phyloP scores from a whole-genome alignment of 2,797 vertebrate species.

The Glossophaga mutica region DNA sequence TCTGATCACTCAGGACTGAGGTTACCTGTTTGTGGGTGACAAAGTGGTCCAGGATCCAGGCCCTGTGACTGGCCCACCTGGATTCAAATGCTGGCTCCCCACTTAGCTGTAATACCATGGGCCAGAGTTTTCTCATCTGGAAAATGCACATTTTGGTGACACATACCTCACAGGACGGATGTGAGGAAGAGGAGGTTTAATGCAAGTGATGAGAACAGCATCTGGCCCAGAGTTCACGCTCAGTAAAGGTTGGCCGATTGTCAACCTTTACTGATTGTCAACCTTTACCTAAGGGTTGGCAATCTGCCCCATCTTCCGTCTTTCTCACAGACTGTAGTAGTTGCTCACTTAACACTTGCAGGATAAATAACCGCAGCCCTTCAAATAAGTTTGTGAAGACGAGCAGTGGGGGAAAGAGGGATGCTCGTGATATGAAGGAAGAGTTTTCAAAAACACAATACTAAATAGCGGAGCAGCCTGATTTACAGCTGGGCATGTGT shows the following conservation, averaged over 20 bases:
- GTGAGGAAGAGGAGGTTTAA: background rate
- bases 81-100: background rate
- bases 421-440: background rate
- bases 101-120: background rate
- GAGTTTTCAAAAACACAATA: background rate
- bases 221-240: background rate
- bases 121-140: background rate
- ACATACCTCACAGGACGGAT: accelerated
- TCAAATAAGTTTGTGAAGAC: background rate
- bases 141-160: background rate
- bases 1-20: background rate
- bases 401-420: background rate
- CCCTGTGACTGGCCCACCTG: background rate
- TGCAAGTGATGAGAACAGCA: background rate
- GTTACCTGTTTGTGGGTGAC: background rate
- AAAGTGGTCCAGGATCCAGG: background rate
- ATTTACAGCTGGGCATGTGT: background rate
- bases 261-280: too few species aligned
- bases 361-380: background rate
- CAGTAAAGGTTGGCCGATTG: background rate
- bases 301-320: background rate
- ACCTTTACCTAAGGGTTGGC: too few species aligned
- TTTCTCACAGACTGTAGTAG: background rate
- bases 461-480: background rate
- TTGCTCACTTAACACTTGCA: background rate